Percentiles rank a stretch among this genome's conserved stretches.
Conservation (phyloP, 2,113 vertebrate genomes). For the Pelodiscus sinensis region DNA sequence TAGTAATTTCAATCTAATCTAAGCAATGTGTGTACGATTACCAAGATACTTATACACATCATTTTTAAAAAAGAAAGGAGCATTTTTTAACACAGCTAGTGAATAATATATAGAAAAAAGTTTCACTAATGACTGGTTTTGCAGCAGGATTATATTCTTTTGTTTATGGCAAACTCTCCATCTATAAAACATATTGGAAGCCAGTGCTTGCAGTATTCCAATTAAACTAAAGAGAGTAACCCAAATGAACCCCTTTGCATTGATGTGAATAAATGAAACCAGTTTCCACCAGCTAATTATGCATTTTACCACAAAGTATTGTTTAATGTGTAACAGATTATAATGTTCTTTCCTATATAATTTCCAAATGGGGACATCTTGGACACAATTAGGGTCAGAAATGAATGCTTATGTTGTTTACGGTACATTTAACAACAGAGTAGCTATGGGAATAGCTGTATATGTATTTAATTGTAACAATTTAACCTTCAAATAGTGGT, state of each 20-base stretch:
- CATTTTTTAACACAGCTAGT: slow-evolving; percentile 26
- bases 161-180: slow-evolving; percentile 62
- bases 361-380: slow-evolving; percentile 74
- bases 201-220: slow-evolving; percentile 60
- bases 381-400: slow-evolving; percentile 79
- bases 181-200: slow-evolving; percentile 66
- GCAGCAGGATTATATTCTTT: slow-evolving; percentile 46
- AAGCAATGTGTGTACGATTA: neutral
- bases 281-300: slow-evolving; percentile 72
- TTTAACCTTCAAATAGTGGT: slow-evolving; percentile 85
- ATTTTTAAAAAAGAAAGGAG: neutral
- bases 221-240: slow-evolving; percentile 73
- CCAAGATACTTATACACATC: neutral
- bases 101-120: slow-evolving; percentile 36
- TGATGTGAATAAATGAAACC: slow-evolving; percentile 74
- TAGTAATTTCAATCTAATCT: slow-evolving; percentile 13
- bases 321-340: slow-evolving; percentile 70
- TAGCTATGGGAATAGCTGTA: slow-evolving; percentile 75
- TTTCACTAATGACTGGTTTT: slow-evolving; percentile 59
- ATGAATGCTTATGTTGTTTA: slow-evolving; percentile 78
- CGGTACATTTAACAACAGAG: slow-evolving; percentile 79
- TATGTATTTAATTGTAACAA: slow-evolving; percentile 88
- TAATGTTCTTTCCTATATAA: slow-evolving; percentile 72
- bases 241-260: slow-evolving; percentile 71
- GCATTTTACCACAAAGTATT: slow-evolving; percentile 64